Percentiles rank a stretch among this genome's conserved stretches.
These are phyloP conservation scores for Porites lutea DNA, from an alignment of 64 coral and sea anemone species.

Conservation along the genomic window DNA sequence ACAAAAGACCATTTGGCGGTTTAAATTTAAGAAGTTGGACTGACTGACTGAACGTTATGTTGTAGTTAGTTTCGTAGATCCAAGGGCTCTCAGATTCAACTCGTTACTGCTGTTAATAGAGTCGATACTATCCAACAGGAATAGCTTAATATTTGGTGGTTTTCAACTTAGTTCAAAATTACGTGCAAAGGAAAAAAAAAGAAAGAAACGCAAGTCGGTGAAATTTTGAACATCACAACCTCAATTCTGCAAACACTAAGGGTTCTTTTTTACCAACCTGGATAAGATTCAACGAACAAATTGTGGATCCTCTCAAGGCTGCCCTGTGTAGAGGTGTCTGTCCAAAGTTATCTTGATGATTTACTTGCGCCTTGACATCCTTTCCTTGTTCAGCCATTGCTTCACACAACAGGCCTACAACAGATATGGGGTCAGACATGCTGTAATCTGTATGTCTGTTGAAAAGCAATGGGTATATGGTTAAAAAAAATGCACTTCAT, in stretches of 20 bases:
- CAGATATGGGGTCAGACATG: constrained; percentile 84
- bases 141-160: no score
- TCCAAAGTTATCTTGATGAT: constrained; percentile 77
- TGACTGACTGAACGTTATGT: no score
- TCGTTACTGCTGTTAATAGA: no score
- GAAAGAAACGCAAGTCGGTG: no score
- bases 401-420: constrained; percentile 73
- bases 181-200: no score
- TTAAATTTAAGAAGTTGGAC: no score
- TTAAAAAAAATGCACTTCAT: no score
- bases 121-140: no score
- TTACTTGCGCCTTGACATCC: constrained; percentile 68
- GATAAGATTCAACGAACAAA: constrained; percentile 83
- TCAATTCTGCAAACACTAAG: not conserved
- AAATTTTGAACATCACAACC: no score
- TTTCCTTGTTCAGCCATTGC: constrained; percentile 84
- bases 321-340: constrained; percentile 88
- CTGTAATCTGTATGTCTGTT: constrained; percentile 72
- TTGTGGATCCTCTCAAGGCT: constrained; percentile 83
- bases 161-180: no score
- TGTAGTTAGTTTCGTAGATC: no score
- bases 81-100: no score
- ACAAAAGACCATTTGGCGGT: not conserved
- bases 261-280: constrained; percentile 59
- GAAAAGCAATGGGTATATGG: not conserved